phyloP scores from a whole-genome alignment of 2,113 vertebrate species.

The Podarcis cretensis region DNA sequence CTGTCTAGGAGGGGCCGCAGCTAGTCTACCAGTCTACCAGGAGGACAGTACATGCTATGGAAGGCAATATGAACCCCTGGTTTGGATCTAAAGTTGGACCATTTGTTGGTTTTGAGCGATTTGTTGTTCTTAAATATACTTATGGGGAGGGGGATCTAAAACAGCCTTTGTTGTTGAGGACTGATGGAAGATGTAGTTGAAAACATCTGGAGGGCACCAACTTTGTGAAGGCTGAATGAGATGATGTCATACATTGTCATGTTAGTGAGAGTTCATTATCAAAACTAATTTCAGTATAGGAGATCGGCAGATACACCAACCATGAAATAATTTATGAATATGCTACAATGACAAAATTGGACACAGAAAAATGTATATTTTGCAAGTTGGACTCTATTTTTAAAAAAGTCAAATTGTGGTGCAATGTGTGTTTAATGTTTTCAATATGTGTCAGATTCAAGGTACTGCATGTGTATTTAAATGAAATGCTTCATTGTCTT shows the following conservation, averaged over 20 bases:
- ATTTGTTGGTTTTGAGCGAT: not conserved
- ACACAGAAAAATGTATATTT: not conserved
- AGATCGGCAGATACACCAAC: conserved; percentile 45
- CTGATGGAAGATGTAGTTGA: too few relatives aligned
- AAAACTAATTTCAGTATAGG: not conserved
- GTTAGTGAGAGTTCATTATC: not conserved
- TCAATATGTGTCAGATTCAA: not conserved
- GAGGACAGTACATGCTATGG: not conserved
- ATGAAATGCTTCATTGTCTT: not conserved
- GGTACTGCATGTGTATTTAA: not conserved
- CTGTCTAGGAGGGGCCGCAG: not conserved
- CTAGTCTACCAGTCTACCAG: not conserved
- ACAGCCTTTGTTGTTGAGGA: too few relatives aligned
- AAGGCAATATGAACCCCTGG: not conserved
- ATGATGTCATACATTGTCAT: not conserved
- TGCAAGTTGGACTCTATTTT: not conserved
- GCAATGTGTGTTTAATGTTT: not conserved
- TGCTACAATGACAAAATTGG: not conserved
- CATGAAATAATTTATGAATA: not conserved
- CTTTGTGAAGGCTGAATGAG: not conserved
- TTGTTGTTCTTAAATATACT: not conserved
- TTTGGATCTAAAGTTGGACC: not conserved
- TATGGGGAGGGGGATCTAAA: too few relatives aligned
- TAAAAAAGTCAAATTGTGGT: not conserved
- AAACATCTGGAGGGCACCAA: too few relatives aligned